Percentiles rank a stretch among this genome's conserved stretches.
Conservation (phyloP, 2,888 invertebrate genomes). For the Andrena camellia region DNA sequence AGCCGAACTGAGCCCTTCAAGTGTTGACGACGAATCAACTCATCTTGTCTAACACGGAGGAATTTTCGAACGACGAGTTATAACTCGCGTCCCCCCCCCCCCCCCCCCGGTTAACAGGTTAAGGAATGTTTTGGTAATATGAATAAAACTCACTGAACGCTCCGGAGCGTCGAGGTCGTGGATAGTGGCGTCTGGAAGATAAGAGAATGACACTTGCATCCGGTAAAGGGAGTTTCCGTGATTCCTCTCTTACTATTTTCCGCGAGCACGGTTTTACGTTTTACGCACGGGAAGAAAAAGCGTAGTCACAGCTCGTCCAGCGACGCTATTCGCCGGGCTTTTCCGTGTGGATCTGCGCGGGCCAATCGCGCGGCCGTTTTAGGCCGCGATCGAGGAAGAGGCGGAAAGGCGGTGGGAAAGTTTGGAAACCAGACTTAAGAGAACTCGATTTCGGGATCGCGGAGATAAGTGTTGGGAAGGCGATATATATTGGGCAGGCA, state of each 20-base stretch:
- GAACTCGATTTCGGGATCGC: slow-evolving; percentile 28
- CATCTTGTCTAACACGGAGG: too few relatives aligned
- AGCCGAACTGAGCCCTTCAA: too few relatives aligned
- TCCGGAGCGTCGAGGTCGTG: slow-evolving; percentile 67
- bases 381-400: neutral
- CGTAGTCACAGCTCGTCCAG: slow-evolving; percentile 7
- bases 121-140: slow-evolving; percentile 48
- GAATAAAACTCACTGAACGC: slow-evolving; percentile 61
- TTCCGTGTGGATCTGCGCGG: neutral
- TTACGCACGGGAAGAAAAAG: slow-evolving; percentile 37
- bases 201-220: slow-evolving; percentile 70
- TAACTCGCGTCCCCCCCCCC: neutral
- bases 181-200: slow-evolving; percentile 65
- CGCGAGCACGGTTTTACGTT: slow-evolving; percentile 24
- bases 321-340: slow-evolving; percentile 31
- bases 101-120: neutral
- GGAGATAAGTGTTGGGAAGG: slow-evolving; percentile 35
- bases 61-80: neutral
- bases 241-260: slow-evolving; percentile 63
- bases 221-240: slow-evolving; percentile 70
- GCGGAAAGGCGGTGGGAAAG: neutral
- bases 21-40: too few relatives aligned
- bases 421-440: slow-evolving; percentile 48
- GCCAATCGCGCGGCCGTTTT: slow-evolving; percentile 9
- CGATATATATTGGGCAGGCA: slow-evolving; percentile 35